Conservation (phyloP, 2,888 invertebrate species). For the Eupithecia dodoneata region DNA sequence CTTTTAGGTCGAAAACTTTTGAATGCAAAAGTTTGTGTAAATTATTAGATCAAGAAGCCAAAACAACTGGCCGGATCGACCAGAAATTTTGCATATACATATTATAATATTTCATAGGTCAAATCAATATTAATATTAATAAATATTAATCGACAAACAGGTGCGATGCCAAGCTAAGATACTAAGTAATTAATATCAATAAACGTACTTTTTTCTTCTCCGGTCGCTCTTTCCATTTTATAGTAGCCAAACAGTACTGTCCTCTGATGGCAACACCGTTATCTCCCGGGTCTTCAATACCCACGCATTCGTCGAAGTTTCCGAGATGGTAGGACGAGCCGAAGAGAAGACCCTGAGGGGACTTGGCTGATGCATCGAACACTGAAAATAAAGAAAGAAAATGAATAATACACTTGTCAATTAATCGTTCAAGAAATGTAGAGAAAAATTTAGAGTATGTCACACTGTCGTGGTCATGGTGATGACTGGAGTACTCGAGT, state of each 20-base stretch:
- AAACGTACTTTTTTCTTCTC: conserved; percentile 64
- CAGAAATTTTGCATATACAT: too few relatives aligned
- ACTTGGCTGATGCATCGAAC: conserved; percentile 89
- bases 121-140: too few relatives aligned
- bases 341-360: conserved; percentile 86
- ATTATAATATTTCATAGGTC: too few relatives aligned
- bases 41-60: too few relatives aligned
- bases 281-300: conserved; percentile 66
- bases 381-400: conserved; percentile 76
- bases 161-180: too few relatives aligned
- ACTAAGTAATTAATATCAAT: background rate
- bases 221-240: conserved; percentile 69
- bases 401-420: background rate
- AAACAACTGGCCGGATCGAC: too few relatives aligned
- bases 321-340: conserved; percentile 89
- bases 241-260: conserved; percentile 87
- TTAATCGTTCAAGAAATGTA: background rate
- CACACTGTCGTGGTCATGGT: too few relatives aligned
- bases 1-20: too few relatives aligned
- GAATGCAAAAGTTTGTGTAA: too few relatives aligned
- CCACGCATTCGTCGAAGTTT: conserved; percentile 89
- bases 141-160: too few relatives aligned
- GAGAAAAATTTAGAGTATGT: background rate
- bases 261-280: conserved; percentile 76
- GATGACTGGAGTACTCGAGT: too few relatives aligned